A percentile compares a stretch with the other conserved stretches of the same genome.
Evolutionary conservation across 2,797 vertebrate genomes (phyloP).

Genomic region (Sarcoramphus papa): DNA sequence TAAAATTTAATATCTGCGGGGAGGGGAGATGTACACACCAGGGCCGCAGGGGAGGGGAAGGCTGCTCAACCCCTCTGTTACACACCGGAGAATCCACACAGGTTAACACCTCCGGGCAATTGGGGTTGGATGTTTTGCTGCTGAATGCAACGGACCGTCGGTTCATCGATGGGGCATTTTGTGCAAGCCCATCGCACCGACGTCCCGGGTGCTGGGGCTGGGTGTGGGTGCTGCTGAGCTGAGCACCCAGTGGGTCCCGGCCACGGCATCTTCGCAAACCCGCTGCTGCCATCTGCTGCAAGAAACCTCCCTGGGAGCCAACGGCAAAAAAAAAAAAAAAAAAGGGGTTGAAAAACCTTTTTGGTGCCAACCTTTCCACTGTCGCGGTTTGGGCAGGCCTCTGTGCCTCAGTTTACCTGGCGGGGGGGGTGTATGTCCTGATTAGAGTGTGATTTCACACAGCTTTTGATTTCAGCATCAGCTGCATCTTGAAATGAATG

Average conservation of each 20-base stretch:
- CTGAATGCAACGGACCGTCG: rapidly evolving
- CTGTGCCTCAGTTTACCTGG: not conserved
- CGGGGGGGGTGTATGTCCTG: too few species aligned
- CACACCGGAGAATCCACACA: not conserved
- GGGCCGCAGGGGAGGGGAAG: not conserved
- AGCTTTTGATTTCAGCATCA: not conserved
- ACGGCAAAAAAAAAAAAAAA: not conserved
- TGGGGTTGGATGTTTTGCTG: rapidly evolving
- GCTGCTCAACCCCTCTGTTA: not conserved
- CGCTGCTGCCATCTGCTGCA: constrained; percentile 51
- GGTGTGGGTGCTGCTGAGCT: not conserved
- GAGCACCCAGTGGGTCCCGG: rapidly evolving
- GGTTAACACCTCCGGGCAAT: rapidly evolving
- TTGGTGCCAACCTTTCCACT: rapidly evolving
- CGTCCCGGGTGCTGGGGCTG: rapidly evolving
- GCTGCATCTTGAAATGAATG: rapidly evolving
- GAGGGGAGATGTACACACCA: not conserved
- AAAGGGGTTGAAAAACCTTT: not conserved
- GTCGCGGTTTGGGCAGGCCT: rapidly evolving
- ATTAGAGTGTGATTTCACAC: rapidly evolving
- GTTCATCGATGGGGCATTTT: rapidly evolving
- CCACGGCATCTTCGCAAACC: not conserved
- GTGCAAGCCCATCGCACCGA: not conserved
- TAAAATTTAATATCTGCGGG: not conserved
- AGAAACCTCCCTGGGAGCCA: not conserved